Evolutionary conservation across 1,140 invertebrate genomes (phyloP), one percentile per base, ranked within the genome.

Genomic region (Whitmania pigra): DNA sequence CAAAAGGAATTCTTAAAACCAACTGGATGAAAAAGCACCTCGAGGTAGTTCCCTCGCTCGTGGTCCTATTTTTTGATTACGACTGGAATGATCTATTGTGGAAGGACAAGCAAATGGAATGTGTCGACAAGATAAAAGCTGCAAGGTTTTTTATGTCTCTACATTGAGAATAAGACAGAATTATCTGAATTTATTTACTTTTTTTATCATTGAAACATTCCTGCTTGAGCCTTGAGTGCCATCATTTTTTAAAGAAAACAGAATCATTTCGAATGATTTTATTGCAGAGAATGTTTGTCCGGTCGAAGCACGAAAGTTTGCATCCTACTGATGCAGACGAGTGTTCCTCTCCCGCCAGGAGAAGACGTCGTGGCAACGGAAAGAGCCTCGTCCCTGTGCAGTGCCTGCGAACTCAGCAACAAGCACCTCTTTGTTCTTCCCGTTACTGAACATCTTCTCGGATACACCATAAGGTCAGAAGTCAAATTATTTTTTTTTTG

Each of bases 11-110:
- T 74, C 83, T 99, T 4, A 97, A 97, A 80, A 87, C 88, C 13
- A 92, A 92, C 78, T 99, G 96, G 96, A 90, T 97, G 85, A 85
- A 88, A 15, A 99, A 99, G 84, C 92, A 98, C 81, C 83, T 96
- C 11, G 87, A 89, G 76, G 85, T 91, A 67, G 86, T 98, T 74
- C 94, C 96, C 22, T 89, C 93, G 5, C 88, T 97, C 0, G 88
- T 96, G 68, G 92, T 96, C 13, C 86, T 94, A 53, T 99, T 98
- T 81, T 93, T 92, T 82, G 94, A 98, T 78, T 86, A 98, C 76
- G 93, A 98, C 83, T 98, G 95, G 95, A 92, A 94, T 80, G 93
- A 97, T 83, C 83, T 86, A 0, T 85, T 89, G 67, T 98, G 93
- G 92, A 89, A 90, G 77, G 93, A 96, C 76, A 95, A 91, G 78